Evolutionary conservation across 1,140 invertebrate genomes (phyloP), one percentile per base, ranked within the genome.

Genomic region (Sycophaga agraensis): DNA sequence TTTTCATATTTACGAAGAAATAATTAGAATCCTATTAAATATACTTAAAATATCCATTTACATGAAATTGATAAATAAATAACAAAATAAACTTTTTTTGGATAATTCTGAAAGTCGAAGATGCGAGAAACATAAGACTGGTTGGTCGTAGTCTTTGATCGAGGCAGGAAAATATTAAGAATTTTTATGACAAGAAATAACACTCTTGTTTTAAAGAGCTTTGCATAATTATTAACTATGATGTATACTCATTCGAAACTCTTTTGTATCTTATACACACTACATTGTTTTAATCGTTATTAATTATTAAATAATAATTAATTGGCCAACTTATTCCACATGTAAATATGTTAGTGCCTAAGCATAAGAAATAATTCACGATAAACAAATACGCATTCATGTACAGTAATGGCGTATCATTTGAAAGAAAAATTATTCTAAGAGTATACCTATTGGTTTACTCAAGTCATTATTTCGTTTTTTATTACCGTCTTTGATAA

Each of bases 131-230:
- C 17, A 64, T 39, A 57, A 61, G 55, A 68, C 53, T 54, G 42
- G 39, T 42, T 55, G 55, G 37, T 42, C 31, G 28, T 51, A 16
- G 34, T 50, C 35, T 53, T 51, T 26, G 19, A 53, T 53, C 14
- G 28, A 35, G 31, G 28, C 5, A 60, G 12, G 16, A 53, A 8
- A 50, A 22, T 14, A 26, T 22, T 12, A 31, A 54, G 17, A 31
- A 39, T 11, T n/a, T 24, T 3, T 22, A 37, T 53, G 3, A n/a
- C 5, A 45, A 34, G 17, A 16, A 21, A 19, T 22, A 45, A 67
- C 37, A 66, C 67, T 68, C 64, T 71, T 69, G 66, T 69, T 68
- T 66, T 71, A 69, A 68, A 71, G 67, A 70, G 65, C 64, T 68
- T 69, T 64, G 63, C 66, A 59, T 48, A 14, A 37, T 35, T 53